Evolutionary conservation across 2,797 vertebrate genomes (phyloP).

Genomic region (Spinibarbus caldwelli): DNA sequence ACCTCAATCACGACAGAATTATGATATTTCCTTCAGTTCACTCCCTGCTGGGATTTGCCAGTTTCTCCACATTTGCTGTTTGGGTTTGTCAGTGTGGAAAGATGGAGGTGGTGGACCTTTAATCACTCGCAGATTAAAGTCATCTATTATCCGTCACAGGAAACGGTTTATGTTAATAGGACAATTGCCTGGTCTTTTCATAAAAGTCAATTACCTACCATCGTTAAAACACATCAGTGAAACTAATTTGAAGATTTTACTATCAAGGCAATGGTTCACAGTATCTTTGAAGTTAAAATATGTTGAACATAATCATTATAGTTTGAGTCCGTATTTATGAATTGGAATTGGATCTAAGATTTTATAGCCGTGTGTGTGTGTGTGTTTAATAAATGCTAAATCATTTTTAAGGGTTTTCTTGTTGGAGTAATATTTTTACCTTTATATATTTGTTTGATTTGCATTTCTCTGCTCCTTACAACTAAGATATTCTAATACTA

Average conservation of each 20-base stretch:
- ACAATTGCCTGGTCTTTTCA: conserved; percentile 46
- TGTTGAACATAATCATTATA: conserved; percentile 13
- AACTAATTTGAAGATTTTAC: conserved; percentile 29
- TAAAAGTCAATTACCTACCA: conserved; percentile 21
- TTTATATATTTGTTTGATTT: background rate
- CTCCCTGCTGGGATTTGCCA: conserved; percentile 57
- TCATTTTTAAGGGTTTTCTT: conserved; percentile 29
- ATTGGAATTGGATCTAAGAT: conserved; percentile 22
- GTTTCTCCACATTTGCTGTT: conserved; percentile 36
- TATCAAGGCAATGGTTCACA: conserved; percentile 26
- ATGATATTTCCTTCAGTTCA: conserved; percentile 61
- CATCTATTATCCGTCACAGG: conserved; percentile 45
- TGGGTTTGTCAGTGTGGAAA: conserved; percentile 35
- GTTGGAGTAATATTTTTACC: conserved; percentile 14
- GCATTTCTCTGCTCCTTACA: background rate
- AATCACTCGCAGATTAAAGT: conserved; percentile 44
- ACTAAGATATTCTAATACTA: background rate
- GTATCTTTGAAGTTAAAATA: conserved; percentile 37
- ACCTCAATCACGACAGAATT: conserved; percentile 63
- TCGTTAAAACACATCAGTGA: conserved; percentile 23
- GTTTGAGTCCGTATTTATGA: background rate
- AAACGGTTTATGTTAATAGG: conserved; percentile 46
- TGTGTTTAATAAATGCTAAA: too few relatives aligned
- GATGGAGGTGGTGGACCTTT: conserved; percentile 42
- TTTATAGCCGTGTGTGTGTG: background rate